Percentiles rank a stretch among this genome's conserved stretches.
These are phyloP conservation scores for Hydriomena furcata DNA, from an alignment of 2,888 invertebrate species.

Conservation along the genomic window DNA sequence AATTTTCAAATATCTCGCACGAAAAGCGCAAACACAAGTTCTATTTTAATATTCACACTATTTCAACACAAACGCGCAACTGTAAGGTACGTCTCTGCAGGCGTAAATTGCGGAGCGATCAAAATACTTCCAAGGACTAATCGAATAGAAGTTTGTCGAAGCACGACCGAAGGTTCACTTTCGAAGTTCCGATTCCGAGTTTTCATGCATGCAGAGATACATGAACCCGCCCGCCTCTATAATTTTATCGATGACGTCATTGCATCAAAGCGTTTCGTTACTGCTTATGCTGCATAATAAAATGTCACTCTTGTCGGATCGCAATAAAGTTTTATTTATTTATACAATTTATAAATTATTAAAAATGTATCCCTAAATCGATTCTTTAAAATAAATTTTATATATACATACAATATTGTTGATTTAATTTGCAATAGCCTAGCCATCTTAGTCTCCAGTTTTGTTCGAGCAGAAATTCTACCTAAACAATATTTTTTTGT, in stretches of 20 bases:
- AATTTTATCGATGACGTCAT: constrained; percentile 75
- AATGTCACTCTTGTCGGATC: too few species aligned
- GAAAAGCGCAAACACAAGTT: constrained; percentile 30
- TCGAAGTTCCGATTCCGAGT: constrained; percentile 37
- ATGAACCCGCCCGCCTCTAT: too few species aligned
- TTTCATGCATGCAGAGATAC: too few species aligned
- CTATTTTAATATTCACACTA: constrained; percentile 23
- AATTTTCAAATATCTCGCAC: constrained; percentile 16
- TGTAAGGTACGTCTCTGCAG: constrained; percentile 44
- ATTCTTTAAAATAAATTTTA: too few species aligned
- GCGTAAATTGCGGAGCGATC: constrained; percentile 47
- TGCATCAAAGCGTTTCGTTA: constrained; percentile 56
- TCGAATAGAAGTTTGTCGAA: constrained; percentile 42
- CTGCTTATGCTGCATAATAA: too few species aligned
- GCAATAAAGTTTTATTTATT: background rate
- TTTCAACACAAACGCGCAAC: constrained; percentile 20
- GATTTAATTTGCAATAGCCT: too few species aligned
- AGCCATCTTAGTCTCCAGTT: too few species aligned
- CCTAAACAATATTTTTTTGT: too few species aligned
- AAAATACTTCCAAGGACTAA: constrained; percentile 60
- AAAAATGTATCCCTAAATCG: too few species aligned
- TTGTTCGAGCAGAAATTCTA: too few species aligned
- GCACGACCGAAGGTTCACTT: constrained; percentile 47
- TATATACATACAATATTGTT: too few species aligned
- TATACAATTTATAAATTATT: too few species aligned